Base-by-base conservation (phyloP, 2,113 vertebrate species). In the Lampris megalopsis region DNA sequence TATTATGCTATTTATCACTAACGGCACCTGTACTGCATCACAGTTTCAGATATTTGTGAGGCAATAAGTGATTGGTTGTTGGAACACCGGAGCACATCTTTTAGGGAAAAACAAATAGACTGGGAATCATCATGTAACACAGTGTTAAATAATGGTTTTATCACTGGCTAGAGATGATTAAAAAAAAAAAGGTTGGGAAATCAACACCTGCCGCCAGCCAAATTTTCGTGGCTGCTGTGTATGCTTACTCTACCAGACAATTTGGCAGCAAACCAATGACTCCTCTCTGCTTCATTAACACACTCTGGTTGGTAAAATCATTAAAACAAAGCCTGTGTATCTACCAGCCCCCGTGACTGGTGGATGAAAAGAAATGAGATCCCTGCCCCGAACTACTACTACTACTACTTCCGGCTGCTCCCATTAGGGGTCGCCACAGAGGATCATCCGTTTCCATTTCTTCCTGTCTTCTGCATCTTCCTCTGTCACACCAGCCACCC, bases 191-290 rank as follows among this genome's bases (percentile, higher is more conserved):
- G 67, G 73, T 77, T 66, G 79, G 75, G 72, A 88, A 86, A 86
- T 83, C 50, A 82, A 82, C 86, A 86, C 84, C 86, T 85, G 88
- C 86, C 82, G 83, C 72, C 83, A 77, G 86, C 83, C 83, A 80
- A 88, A 86, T 73, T 53, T 61, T 71, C 80, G 73, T 45, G 43
- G 7, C 64, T 76, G 74, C 50, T 61, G 74, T 48, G 3, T 83
- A 78, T 75, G 69, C 54, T 74, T 64, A 80, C 83, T 86, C 76
- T 45, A 78, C 63, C 69, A 71, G 82, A 80, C 73, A 10, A 86
- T 36, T 24, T 82, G 81, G 83, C 83, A 63, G 76, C 59, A 13
- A 10, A 83, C 80, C 82, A 83, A 77, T 58, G 72, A 13, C 54
- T 73, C 53, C 71, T 58, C 42, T 81, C 52, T 80, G 69, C 63